Evolutionary conservation across 2,113 vertebrate species (phyloP), one percentile per base, ranked within the genome.

Genomic region (Hippocampus comes): DNA sequence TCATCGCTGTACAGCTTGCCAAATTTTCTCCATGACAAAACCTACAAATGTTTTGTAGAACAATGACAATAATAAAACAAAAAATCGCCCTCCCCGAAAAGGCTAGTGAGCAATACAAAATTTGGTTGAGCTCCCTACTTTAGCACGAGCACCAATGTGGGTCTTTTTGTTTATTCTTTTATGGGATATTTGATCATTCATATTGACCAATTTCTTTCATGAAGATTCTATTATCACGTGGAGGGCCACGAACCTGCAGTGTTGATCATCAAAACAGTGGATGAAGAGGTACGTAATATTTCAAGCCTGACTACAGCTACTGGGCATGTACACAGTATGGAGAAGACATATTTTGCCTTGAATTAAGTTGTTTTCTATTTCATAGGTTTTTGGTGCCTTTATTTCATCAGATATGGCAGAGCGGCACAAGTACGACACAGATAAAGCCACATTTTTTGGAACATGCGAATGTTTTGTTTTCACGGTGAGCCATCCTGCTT

Each of bases 391-490:
- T 5, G 95, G 95, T 27, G 94, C 93, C 0, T 96, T 94, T 77
- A 87, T 96, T 67, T 94, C 95, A 49, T 92, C 93, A 0, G 94
- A 95, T 70, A 82, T 95, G 88, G 89, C 76, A 4, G 91, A 94
- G 80, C 91, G 93, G 74, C 93, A 82, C 25, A 93, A 90, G 75
- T 46, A 73, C 15, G 88, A 84, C 0, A 85, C 89, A 0, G 74
- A 83, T 4, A 80, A 76, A 4, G 70, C 90, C 0, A 68, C 74
- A 25, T 96, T 93, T 77, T 96, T 95, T 77, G 94, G 94, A 78
- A 95, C 94, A 1, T 94, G 93, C 41, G 94, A 96, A 81, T 94
- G 95, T 82, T 96, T 96, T 51, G 94, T 95, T 74, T 96, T 96
- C 70, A 93, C 81, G 5, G 94, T 95, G 79, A 94, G 93, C n/a